These are phyloP conservation scores for Corythornis leucogaster DNA, from an alignment of 2,797 vertebrate species.

Conservation along the genomic window DNA sequence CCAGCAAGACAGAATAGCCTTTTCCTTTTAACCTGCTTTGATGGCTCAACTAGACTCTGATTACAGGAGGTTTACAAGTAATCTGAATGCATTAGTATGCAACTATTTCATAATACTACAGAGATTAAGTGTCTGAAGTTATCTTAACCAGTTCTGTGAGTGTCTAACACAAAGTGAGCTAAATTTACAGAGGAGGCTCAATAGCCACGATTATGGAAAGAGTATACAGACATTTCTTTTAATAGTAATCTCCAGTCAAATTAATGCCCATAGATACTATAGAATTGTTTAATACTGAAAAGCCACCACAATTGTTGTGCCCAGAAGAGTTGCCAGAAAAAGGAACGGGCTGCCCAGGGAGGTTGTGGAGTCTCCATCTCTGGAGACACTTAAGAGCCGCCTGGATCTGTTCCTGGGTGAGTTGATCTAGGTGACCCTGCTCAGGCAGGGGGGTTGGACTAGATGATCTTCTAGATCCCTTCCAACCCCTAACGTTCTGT, in stretches of 20 bases:
- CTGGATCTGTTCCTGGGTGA: too few relatives aligned
- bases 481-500: too few relatives aligned
- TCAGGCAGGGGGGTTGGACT: too few relatives aligned
- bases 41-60: background rate
- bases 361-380: too few relatives aligned
- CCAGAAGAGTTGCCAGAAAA: background rate
- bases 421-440: too few relatives aligned
- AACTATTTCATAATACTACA: conserved; percentile 36
- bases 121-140: conserved; percentile 36
- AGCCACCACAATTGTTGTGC: background rate
- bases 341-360: background rate
- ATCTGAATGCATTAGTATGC: background rate
- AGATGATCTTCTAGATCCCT: too few relatives aligned
- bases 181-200: conserved; percentile 70
- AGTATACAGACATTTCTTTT: conserved; percentile 49
- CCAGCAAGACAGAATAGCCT: background rate
- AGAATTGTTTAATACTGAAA: conserved; percentile 42
- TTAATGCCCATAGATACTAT: conserved; percentile 17
- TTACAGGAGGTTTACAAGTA: conserved; percentile 1
- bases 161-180: conserved; percentile 55
- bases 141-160: conserved; percentile 58
- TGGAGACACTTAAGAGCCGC: too few relatives aligned
- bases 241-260: conserved; percentile 45
- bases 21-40: conserved; percentile 11
- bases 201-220: conserved; percentile 48